These are phyloP conservation scores for Hemitrygon akajei DNA, from an alignment of 2,797 vertebrate genomes.

Conservation along the genomic window DNA sequence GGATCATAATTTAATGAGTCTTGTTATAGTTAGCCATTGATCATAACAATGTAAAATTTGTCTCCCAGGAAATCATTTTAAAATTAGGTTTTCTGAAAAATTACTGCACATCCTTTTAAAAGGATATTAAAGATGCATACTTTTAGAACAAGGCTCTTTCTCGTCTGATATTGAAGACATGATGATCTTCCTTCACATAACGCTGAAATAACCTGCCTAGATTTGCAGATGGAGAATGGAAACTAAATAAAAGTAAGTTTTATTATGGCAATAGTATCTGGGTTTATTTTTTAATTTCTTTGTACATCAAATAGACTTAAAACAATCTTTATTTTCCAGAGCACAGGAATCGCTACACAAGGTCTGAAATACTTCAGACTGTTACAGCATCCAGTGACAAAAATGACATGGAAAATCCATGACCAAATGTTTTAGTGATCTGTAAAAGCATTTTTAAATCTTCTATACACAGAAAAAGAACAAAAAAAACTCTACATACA, in stretches of 20 bases:
- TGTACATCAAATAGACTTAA: constrained; percentile 34
- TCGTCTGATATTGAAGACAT: background rate
- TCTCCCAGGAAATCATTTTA: background rate
- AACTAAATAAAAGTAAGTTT: background rate
- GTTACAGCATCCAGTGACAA: background rate
- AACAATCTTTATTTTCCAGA: background rate
- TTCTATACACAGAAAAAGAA: constrained; percentile 34
- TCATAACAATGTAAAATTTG: background rate
- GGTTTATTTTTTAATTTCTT: constrained; percentile 23
- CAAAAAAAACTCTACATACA: constrained; percentile 35
- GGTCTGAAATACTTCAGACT: constrained; percentile 4
- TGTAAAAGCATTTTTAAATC: constrained; percentile 35
- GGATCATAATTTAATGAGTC: background rate
- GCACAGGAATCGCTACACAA: constrained; percentile 9
- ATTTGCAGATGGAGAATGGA: background rate
- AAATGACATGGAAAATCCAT: background rate
- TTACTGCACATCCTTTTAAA: background rate
- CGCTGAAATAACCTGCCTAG: background rate
- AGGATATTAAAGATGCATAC: background rate
- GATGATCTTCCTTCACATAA: background rate
- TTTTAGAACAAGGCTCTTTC: background rate
- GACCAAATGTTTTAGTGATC: constrained; percentile 7
- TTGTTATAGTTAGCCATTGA: background rate
- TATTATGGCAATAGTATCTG: constrained; percentile 31
- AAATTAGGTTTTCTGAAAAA: background rate